These are phyloP conservation scores for Melanotaenia parkinsoni DNA, from an alignment of 2,797 vertebrate genomes.

Conservation along the genomic window DNA sequence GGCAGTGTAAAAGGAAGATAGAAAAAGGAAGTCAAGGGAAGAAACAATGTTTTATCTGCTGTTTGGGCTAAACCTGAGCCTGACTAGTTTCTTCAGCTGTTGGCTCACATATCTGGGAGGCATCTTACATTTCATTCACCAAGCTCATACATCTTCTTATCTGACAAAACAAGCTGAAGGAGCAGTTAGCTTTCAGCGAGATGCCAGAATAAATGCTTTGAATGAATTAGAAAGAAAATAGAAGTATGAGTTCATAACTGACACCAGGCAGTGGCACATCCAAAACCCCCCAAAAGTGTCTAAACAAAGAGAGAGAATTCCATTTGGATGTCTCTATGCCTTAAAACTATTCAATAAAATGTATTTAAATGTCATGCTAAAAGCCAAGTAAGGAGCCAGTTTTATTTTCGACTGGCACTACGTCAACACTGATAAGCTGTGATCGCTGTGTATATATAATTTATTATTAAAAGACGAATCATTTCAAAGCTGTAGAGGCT, in stretches of 20 bases:
- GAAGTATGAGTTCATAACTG: background rate
- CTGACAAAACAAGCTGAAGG: constrained; percentile 14
- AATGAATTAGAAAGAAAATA: background rate
- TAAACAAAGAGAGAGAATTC: background rate
- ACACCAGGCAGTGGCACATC: background rate
- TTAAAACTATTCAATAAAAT: constrained; percentile 13
- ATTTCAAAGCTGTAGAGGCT: background rate
- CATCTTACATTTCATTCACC: constrained; percentile 33
- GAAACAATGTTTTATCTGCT: constrained; percentile 2
- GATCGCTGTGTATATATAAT: too few relatives aligned
- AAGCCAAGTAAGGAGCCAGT: constrained; percentile 6
- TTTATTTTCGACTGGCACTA: constrained; percentile 3
- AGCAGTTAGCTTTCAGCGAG: background rate
- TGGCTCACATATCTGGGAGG: constrained; percentile 6
- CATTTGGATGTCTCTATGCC: background rate
- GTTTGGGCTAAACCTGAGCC: constrained; percentile 25
- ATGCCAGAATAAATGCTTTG: background rate
- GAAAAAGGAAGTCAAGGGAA: background rate
- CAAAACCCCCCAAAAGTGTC: constrained; percentile 4
- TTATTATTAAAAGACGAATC: background rate
- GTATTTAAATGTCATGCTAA: background rate
- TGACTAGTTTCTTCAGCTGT: constrained; percentile 58
- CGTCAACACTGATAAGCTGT: background rate
- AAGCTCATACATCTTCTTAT: constrained; percentile 24
- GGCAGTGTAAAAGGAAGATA: background rate